Evolutionary conservation across 2,113 vertebrate species (phyloP), one percentile per base, ranked within the genome.

Genomic region (Tetraodon nigroviridis): DNA sequence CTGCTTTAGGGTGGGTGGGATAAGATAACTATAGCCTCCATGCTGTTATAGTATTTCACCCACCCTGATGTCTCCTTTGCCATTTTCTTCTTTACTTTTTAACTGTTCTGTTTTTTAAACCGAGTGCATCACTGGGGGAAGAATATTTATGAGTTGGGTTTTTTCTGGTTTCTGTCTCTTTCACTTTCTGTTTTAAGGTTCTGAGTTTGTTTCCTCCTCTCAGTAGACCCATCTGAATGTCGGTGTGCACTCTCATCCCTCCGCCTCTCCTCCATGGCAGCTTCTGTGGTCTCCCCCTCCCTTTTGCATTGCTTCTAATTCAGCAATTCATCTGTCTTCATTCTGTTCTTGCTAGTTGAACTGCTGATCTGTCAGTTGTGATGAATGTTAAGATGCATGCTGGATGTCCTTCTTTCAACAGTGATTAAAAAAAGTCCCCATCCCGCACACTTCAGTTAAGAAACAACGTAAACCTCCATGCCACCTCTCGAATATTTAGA

Each of bases 1-100:
- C 97, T 89, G 93, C 94, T 96, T 98, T 99, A 96, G 91, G 97
- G 97, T 99, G 95, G 95, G 96, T 97, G 96, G 96, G 93, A 96
- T 98, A 96, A 92, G 94, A 98, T 98, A 98, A 98, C 95, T 98
- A 98, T 96, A 87, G 92, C 88, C 61, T 81, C 80, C 83, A 84
- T 93, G 93, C 97, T 98, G 94, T 97, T 97, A 98, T 98, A 96
- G 92, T 94, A 97, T 95, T 97, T 94, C 94, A 96, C 93, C 95
- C 91, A 94, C 94, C 95, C 94, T 97, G 94, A 97, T 98, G 95
- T 94, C 89, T 92, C 92, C 89, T 93, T 92, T 93, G 88, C 92
- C 92, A 89, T 93, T 92, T 55, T 81, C 71, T 76, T 79, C 69
- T 62, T 80, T 74, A 79, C 75, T 60, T 64, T 61, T 61, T 78